Evolutionary conservation across 2,888 invertebrate species (phyloP), one percentile per base, ranked within the genome.

Genomic region (Sesia apiformis): DNA sequence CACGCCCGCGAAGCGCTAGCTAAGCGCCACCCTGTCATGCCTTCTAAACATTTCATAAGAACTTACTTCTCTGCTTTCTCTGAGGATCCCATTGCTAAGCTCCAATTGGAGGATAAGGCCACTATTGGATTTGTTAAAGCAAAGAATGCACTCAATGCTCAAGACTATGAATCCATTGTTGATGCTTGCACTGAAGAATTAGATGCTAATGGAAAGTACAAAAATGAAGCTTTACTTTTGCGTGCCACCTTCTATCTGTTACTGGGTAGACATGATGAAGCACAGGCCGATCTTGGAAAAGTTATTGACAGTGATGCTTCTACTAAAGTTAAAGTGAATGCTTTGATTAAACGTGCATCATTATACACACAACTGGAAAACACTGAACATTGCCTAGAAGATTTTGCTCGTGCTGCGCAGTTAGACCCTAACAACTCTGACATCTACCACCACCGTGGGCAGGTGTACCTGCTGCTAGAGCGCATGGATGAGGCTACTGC

Each of bases 401-500:
- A 96, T 78, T 98, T 98, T 81, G 91, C 92, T 8, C 84, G 78
- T 62, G 98, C 98, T 41, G 93, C 94, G 49, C 87, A 92, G 66
- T 75, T 97, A 52, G 95, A 96, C 66, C 92, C 96, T 0, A 90
- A 94, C 41, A 96, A 95, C 77, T 92, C 95, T 38, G 98, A 98
- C 77, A 93, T 98, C 54, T 98, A 95, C 79, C 97, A 98, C 77
- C 98, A 98, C 72, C 90, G 97, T 60, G 98, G 97, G 53, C 93
- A 98, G 92, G 94, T 97, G 5, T 92, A 95, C 73, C 87, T 98
- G 60, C 82, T 98, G 52, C 83, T 96, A 70, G 97, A 97, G 56
- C 93, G 94, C 63, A 91, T 96, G 65, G 93, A 94, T 52, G 94
- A 94, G 62, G 97, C 98, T 0, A 91, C 95, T 55, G 78, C 90